Evolutionary conservation across 2,888 invertebrate genomes (phyloP), one percentile per base, ranked within the genome.

Genomic region (Steromphala cineraria): DNA sequence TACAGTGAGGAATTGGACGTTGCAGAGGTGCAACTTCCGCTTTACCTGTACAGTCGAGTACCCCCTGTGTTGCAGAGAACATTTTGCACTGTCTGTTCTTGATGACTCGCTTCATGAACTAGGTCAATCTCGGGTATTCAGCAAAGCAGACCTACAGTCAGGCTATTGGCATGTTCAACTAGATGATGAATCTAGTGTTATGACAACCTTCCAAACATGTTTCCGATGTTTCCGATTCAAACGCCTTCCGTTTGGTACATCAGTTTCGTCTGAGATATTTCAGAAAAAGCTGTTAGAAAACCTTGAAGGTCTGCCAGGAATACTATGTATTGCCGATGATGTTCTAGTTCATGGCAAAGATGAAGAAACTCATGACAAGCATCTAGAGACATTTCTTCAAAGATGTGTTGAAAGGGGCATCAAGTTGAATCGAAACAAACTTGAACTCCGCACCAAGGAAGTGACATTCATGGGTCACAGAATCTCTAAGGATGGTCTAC

Each of bases 131-230:
- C n/a, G 53, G 0, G 80, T 85, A 1, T 84, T 87, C 82, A 79
- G 84, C 5, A 85, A 86, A 55, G 62, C 80, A 13, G 84, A 87
- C 71, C 79, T 86, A 7, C 13, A 75, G 15, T 80, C 79, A 10
- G 87, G 81, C 8, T 86, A 86, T 62, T 84, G 85, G 83, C 87
- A 87, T 67, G 75, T 79, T 0, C 36, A 76, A n/a, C 78, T 86
- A 1, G 83, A 86, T 71, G 76, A 84, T 3, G 80, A 79, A 19
- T 87, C 85, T 4, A 85, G 82, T 36, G 10, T 79, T 13, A 56
- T 87, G 40, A 86, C 84, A n/a, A 84, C 82, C 10, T 86, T 82
- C 8, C 76, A 76, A 53, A 76, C 80, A 56, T 76, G 67, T 62
- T 80, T 81, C 21, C 84, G 85, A 31, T n/a, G 86, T 19, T 85